Conservation (phyloP, 2,888 invertebrate genomes). For the Polietes domitor region DNA sequence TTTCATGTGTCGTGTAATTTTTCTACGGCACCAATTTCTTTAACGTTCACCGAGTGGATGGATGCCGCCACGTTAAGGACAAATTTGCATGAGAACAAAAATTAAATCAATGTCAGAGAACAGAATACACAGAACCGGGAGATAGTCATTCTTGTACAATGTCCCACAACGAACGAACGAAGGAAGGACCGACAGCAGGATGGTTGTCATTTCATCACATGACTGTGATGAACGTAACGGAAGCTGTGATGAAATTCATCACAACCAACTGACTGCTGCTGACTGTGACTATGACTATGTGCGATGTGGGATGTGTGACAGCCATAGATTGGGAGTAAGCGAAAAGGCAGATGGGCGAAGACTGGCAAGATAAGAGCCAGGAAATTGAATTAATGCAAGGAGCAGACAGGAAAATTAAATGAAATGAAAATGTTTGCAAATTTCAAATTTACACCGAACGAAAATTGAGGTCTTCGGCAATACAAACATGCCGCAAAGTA, state of each 20-base stretch:
- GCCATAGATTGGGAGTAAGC: not conserved
- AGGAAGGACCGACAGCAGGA: not conserved
- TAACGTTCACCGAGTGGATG: not conserved
- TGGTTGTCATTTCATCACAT: not conserved
- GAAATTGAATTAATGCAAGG: constrained; percentile 3
- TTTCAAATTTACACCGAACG: not conserved
- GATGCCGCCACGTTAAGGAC: constrained; percentile 13
- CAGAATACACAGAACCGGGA: not conserved
- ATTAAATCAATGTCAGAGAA: constrained; percentile 53
- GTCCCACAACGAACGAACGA: no score
- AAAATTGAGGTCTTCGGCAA: not conserved
- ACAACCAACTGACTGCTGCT: constrained; percentile 3
- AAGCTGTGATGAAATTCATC: constrained; percentile 35
- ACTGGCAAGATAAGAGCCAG: not conserved
- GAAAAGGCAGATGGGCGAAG: not conserved
- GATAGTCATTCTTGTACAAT: constrained; percentile 4
- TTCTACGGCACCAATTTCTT: constrained; percentile 9
- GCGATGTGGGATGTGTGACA: not conserved
- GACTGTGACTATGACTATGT: not conserved
- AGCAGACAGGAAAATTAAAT: not conserved
- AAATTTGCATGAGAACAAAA: constrained; percentile 44
- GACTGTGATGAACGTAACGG: not conserved
- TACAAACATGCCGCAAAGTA: no score
- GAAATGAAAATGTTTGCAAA: not conserved
- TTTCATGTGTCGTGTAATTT: constrained; percentile 7